Base-by-base conservation (phyloP, 1,140 invertebrate genomes). In the Bombus superbus region DNA sequence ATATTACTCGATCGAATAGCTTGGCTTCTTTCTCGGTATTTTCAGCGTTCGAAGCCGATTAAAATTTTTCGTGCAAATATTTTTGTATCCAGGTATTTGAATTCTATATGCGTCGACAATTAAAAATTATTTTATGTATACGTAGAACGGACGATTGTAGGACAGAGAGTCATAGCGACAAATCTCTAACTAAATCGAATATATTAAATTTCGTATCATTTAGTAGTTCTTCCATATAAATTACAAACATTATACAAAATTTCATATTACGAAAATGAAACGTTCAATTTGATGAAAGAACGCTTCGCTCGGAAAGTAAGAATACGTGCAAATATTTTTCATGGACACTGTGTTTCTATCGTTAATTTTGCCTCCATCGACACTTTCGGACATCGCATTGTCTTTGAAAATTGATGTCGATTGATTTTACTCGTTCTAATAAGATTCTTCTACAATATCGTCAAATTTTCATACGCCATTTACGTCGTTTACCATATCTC, bases 1-100 rank as follows among this genome's bases (percentile, higher is more conserved):
- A 77, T 77, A 76, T 83, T 83, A 69, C 57, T 83, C 32, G 22
- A 38, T 35, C 25, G n/a, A 69, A 69, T 57, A 77, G 77, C 69
- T 57, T 10, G 57, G 35, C 47, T 77, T 42, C 44, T 28, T 42
- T 47, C 40, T 4, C 35, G 62, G 13, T 64, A 77, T 42, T 83
- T 69, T 18, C 35, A n/a, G 3, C 32, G 42, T 2, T 38, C 42
- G 32, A 76, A 66, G 53, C 9, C 81, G 8, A 28, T 40, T 15
- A 15, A 38, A 75, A 38, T 83, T 77, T 32, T 18, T 38, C 35
- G 28, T 53, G 32, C 5, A 68, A 68, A 69, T 83, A 68, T 77
- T 76, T 18, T 18, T 74, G 8, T 15, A 9, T 3, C 18, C 13
- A 0, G 11, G 32, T 53, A 66, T 82, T 64, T 75, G 32, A 66